A percentile compares a stretch with the other conserved stretches of the same genome.
Conservation (phyloP, 2,113 vertebrate species). For the Burhinus bistriatus region DNA sequence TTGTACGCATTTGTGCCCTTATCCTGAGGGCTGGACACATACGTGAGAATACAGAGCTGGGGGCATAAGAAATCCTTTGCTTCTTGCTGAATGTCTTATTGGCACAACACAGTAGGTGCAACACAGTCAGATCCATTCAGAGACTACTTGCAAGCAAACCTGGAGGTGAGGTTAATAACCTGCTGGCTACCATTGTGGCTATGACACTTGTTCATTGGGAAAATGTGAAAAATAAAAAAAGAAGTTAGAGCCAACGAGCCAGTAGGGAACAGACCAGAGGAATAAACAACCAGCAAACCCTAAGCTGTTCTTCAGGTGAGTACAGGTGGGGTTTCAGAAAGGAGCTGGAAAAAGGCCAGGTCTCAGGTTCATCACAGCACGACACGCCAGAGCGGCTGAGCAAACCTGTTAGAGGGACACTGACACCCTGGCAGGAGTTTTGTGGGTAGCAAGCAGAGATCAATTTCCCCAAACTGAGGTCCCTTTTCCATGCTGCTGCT, state of each 20-base stretch:
- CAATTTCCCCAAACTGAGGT: not conserved
- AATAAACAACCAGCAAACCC: not conserved
- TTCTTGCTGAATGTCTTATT: not conserved
- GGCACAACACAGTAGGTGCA: not conserved
- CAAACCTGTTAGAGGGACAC: not conserved
- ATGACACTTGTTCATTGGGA: fast-evolving
- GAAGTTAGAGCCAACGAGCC: not conserved
- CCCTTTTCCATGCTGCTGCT: not conserved
- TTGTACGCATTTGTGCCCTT: not conserved
- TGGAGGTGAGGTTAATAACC: not conserved
- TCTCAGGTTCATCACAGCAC: not conserved
- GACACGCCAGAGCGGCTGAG: not conserved
- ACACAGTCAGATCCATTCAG: not conserved
- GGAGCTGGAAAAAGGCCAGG: not conserved
- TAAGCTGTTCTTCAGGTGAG: not conserved
- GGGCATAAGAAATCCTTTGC: fast-evolving
- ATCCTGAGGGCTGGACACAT: not conserved
- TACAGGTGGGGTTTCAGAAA: not conserved
- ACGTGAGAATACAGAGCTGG: not conserved
- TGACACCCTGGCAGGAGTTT: not conserved
- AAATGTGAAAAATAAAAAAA: not conserved
- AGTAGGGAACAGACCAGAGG: not conserved
- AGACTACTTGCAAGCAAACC: not conserved
- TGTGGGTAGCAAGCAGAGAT: not conserved
- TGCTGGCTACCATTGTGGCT: not conserved